Conservation (phyloP, 2,113 vertebrate genomes). For the Gorilla gorilla region DNA sequence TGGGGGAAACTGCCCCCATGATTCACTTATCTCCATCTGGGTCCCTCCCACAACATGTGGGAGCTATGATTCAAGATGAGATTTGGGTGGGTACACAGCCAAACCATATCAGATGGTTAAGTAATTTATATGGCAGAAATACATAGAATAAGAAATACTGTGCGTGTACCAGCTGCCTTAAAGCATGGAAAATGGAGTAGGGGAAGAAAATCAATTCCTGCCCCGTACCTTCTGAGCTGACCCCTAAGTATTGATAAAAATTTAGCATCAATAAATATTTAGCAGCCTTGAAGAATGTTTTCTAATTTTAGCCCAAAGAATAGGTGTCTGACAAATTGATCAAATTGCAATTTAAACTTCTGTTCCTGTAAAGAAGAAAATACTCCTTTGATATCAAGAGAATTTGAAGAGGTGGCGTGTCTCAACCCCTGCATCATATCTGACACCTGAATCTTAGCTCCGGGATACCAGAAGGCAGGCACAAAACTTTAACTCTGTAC, state of each 20-base stretch:
- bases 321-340: slow-evolving; percentile 59
- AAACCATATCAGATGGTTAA: background rate
- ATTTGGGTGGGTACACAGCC: too few species aligned
- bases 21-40: too few species aligned
- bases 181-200: background rate
- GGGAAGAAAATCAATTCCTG: background rate
- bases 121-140: slow-evolving; percentile 15
- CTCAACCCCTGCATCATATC: background rate
- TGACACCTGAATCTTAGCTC: background rate
- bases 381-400: background rate
- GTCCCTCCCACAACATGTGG: too few species aligned
- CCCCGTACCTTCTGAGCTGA: background rate
- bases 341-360: slow-evolving; percentile 45
- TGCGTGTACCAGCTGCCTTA: background rate
- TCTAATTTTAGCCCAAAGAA: slow-evolving; percentile 74
- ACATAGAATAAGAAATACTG: background rate
- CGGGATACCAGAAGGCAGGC: background rate
- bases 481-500: background rate
- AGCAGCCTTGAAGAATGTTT: slow-evolving; percentile 78
- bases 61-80: too few species aligned
- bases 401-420: background rate
- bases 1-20: too few species aligned
- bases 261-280: slow-evolving; percentile 70
- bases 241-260: slow-evolving; percentile 57
- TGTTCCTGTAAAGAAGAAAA: slow-evolving; percentile 48